phyloP scores from a whole-genome alignment of 2,113 vertebrate species.

The Carassius auratus region DNA sequence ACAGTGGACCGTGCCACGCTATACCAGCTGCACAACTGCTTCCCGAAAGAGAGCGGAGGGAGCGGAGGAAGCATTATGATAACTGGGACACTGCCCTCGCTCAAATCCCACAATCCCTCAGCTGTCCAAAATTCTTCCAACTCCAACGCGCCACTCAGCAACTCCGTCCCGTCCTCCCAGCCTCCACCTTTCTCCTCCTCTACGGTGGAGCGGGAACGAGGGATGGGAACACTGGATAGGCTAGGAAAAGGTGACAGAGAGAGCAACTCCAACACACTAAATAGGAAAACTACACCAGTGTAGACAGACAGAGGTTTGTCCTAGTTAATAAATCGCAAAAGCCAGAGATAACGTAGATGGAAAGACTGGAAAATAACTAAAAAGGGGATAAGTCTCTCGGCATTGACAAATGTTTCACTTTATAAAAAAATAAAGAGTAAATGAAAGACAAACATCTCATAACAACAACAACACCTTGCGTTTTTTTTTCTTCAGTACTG shows the following conservation, averaged over 20 bases:
- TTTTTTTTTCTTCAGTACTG: conserved; percentile 58
- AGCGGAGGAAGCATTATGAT: conserved; percentile 71
- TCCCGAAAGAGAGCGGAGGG: conserved; percentile 80
- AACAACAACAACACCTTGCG: conserved; percentile 77
- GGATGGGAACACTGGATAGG: conserved; percentile 80
- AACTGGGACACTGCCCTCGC: conserved; percentile 79
- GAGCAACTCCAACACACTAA: conserved; percentile 88
- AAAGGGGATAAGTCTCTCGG: conserved; percentile 22
- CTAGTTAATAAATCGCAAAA: neutral
- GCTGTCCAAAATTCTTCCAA: conserved; percentile 71
- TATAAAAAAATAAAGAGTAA: conserved; percentile 57
- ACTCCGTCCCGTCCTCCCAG: conserved; percentile 81
- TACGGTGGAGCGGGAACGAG: conserved; percentile 77
- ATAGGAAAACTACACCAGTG: conserved; percentile 90
- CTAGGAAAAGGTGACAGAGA: conserved; percentile 73
- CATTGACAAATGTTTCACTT: conserved; percentile 55
- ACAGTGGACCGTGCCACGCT: conserved; percentile 83
- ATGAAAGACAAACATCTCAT: conserved; percentile 71
- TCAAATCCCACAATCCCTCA: conserved; percentile 77
- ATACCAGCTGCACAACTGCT: conserved; percentile 91
- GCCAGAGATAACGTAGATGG: conserved; percentile 4
- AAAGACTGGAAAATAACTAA: neutral
- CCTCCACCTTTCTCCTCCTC: conserved; percentile 79
- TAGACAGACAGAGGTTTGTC: conserved; percentile 56
- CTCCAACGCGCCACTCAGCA: conserved; percentile 76